phyloP scores from a whole-genome alignment of 2,113 vertebrate species.

The Prochilodus magdalenae region DNA sequence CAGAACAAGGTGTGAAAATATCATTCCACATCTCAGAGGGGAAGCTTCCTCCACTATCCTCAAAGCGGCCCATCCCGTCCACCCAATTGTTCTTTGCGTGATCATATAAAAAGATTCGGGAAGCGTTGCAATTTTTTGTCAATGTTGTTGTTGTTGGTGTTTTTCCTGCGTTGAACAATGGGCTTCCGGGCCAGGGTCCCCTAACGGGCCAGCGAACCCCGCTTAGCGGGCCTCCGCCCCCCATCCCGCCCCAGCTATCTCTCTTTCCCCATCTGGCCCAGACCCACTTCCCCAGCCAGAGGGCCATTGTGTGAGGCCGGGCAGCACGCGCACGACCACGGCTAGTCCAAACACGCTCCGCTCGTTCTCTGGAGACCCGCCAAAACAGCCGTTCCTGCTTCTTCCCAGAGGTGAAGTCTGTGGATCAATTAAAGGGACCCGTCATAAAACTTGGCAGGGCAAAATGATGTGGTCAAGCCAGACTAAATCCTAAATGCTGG shows the following conservation, averaged over 20 bases:
- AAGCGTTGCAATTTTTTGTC: conserved; percentile 76
- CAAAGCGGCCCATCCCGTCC: conserved; percentile 73
- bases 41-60: conserved; percentile 76
- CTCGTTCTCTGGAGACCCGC: conserved; percentile 70
- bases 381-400: conserved; percentile 68
- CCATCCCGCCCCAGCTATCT: conserved; percentile 78
- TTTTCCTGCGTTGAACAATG: conserved; percentile 87
- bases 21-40: conserved; percentile 76
- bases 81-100: conserved; percentile 77
- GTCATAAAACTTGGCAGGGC: conserved; percentile 31
- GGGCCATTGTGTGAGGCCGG: conserved; percentile 77
- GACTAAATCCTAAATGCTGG: neutral
- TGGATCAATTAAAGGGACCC: conserved; percentile 68
- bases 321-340: conserved; percentile 77
- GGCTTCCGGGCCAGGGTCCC: conserved; percentile 82
- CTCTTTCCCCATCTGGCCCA: conserved; percentile 76
- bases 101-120: conserved; percentile 88
- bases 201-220: conserved; percentile 72
- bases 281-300: conserved; percentile 74
- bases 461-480: neutral
- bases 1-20: conserved; percentile 79
- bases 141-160: conserved; percentile 73
- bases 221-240: conserved; percentile 76
- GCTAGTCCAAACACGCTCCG: conserved; percentile 78
- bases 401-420: conserved; percentile 74